A percentile compares a stretch with the other conserved stretches of the same genome.
phyloP scores from a whole-genome alignment of 30 jellyfish, hydroid and myxozoan genomes.

The Aurelia sp. region DNA sequence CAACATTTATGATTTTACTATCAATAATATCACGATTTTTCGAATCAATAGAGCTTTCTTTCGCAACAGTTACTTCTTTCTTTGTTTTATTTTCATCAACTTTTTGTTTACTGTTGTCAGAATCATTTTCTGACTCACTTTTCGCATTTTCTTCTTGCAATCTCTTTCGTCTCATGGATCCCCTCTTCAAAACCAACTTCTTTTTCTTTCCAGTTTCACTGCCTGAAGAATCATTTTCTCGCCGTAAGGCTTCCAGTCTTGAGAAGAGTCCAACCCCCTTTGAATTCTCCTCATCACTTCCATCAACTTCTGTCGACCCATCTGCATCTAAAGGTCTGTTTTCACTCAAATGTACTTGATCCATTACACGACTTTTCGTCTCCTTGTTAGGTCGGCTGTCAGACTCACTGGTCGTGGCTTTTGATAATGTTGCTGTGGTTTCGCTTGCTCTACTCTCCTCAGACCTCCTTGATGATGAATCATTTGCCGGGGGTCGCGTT shows the following conservation, averaged over 20 bases:
- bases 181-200: conserved; percentile 66
- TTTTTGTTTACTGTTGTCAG: neutral
- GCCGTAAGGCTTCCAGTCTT: conserved; percentile 22
- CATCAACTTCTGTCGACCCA: conserved; percentile 14
- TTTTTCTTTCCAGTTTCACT: conserved; percentile 64
- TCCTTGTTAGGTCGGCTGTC: conserved; percentile 3
- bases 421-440: conserved; percentile 53
- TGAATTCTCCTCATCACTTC: conserved; percentile 19
- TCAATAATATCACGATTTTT: neutral
- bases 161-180: conserved; percentile 70
- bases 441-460: conserved; percentile 7
- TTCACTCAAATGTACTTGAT: conserved; percentile 19
- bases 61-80: neutral
- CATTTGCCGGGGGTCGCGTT: conserved; percentile 37
- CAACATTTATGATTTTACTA: neutral
- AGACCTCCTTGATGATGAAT: conserved; percentile 16
- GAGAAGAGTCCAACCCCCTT: neutral
- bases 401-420: conserved; percentile 21
- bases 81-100: neutral
- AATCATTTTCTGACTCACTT: neutral
- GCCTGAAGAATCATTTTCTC: conserved; percentile 54
- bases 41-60: neutral
- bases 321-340: neutral
- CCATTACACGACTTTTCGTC: conserved; percentile 16
- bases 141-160: conserved; percentile 3